Evolutionary conservation across 2,888 invertebrate species (phyloP).

Genomic region (Drosophila nr. perissopoda): DNA sequence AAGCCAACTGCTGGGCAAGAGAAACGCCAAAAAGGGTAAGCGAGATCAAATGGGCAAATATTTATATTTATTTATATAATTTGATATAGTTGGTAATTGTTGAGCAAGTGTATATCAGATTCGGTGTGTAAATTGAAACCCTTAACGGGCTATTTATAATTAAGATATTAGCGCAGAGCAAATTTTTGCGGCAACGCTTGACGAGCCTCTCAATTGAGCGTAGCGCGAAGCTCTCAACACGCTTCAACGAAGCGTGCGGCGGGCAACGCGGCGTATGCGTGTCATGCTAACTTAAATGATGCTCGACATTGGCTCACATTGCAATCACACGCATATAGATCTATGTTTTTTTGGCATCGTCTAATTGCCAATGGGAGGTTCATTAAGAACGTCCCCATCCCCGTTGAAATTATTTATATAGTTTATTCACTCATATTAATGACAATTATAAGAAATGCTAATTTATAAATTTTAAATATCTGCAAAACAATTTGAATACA

Average conservation of each 20-base stretch:
- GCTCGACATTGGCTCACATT: slow-evolving; percentile 41
- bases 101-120: slow-evolving; percentile 10
- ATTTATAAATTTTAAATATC: background rate
- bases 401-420: slow-evolving; percentile 11
- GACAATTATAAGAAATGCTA: background rate
- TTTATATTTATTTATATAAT: background rate
- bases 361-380: slow-evolving; percentile 27
- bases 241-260: slow-evolving; percentile 74
- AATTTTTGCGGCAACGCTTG: slow-evolving; percentile 64
- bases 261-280: slow-evolving; percentile 72
- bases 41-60: background rate
- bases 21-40: slow-evolving; percentile 77
- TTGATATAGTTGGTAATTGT: background rate
- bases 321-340: slow-evolving; percentile 11
- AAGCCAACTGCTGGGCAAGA: slow-evolving; percentile 48
- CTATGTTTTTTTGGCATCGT: slow-evolving; percentile 22
- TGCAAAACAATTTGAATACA: background rate
- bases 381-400: slow-evolving; percentile 42
- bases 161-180: slow-evolving; percentile 45
- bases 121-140: background rate
- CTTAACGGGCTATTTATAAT: background rate
- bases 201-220: slow-evolving; percentile 75
- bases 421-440: background rate
- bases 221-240: slow-evolving; percentile 72
- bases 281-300: slow-evolving; percentile 69